phyloP scores from a whole-genome alignment of 2,888 invertebrate genomes.

The Leptinotarsa tumamoca region DNA sequence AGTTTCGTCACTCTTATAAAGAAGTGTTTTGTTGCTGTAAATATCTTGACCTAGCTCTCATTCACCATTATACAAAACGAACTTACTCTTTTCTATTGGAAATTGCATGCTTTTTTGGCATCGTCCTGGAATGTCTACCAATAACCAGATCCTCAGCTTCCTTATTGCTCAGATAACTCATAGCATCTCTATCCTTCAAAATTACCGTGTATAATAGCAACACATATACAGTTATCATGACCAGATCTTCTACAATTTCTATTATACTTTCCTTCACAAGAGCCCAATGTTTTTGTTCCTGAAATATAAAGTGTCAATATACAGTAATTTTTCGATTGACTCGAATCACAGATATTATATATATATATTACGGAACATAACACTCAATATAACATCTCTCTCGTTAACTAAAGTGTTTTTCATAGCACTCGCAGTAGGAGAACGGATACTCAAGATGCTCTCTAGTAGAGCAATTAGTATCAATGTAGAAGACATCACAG shows the following conservation, averaged over 20 bases:
- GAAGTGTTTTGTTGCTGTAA: too few species aligned
- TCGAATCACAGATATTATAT: not conserved
- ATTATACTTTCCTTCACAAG: constrained; percentile 38
- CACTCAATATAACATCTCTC: too few species aligned
- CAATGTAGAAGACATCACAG: too few species aligned
- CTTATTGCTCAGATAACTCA: constrained; percentile 44
- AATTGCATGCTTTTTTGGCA: constrained; percentile 21
- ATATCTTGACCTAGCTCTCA: too few species aligned
- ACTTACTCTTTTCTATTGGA: constrained; percentile 33
- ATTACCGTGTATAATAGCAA: constrained; percentile 54
- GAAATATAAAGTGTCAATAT: not conserved
- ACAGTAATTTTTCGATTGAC: not conserved
- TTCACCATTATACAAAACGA: not conserved
- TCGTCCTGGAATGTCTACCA: constrained; percentile 42
- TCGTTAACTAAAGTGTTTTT: too few species aligned
- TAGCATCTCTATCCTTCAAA: constrained; percentile 47
- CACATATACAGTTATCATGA: constrained; percentile 54
- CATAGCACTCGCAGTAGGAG: too few species aligned
- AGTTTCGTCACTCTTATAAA: too few species aligned
- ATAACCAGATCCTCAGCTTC: constrained; percentile 48
- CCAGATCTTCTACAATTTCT: constrained; percentile 51
- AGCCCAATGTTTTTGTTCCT: constrained; percentile 44
- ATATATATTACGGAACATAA: not conserved
- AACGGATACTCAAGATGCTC: too few species aligned
- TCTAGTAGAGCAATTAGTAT: too few species aligned